Percentiles rank a stretch among this genome's conserved stretches.
These are phyloP conservation scores for Fregetta grallaria DNA, from an alignment of 2,113 vertebrate species.

Conservation along the genomic window DNA sequence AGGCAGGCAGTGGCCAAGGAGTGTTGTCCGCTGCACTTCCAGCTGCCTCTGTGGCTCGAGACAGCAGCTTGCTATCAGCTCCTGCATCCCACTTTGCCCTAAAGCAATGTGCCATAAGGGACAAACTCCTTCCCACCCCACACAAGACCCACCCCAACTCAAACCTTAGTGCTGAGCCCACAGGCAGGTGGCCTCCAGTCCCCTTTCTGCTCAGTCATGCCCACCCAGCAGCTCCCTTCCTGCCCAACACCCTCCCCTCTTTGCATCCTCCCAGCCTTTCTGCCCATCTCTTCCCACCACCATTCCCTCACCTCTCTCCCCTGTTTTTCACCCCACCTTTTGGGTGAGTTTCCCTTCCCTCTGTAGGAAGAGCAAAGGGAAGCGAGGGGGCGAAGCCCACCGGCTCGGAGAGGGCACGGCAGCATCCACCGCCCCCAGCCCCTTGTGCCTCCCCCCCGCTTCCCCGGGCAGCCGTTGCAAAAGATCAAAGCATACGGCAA, in stretches of 20 bases:
- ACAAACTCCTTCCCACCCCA: background rate
- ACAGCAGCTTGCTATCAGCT: fast-evolving
- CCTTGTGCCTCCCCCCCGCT: background rate
- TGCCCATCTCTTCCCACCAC: too few species aligned
- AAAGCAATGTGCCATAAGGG: background rate
- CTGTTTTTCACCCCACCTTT: background rate
- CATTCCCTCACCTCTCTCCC: background rate
- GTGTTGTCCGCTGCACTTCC: background rate
- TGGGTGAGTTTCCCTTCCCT: background rate
- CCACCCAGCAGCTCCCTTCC: background rate
- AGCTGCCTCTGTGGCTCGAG: fast-evolving
- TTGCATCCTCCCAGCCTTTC: background rate
- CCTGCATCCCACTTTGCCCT: background rate
- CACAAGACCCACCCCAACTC: background rate
- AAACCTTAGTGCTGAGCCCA: background rate
- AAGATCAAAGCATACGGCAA: slow-evolving; percentile 69
- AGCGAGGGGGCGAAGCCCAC: fast-evolving
- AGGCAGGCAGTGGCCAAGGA: too few species aligned
- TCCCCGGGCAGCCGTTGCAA: slow-evolving; percentile 16
- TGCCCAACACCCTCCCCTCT: background rate
- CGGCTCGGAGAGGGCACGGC: background rate
- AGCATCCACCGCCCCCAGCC: background rate
- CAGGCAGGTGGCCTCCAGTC: background rate
- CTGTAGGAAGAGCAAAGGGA: background rate
- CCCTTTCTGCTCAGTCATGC: background rate